These are phyloP conservation scores for Siniperca undulata DNA, from an alignment of 2,797 vertebrate genomes.

Conservation along the genomic window DNA sequence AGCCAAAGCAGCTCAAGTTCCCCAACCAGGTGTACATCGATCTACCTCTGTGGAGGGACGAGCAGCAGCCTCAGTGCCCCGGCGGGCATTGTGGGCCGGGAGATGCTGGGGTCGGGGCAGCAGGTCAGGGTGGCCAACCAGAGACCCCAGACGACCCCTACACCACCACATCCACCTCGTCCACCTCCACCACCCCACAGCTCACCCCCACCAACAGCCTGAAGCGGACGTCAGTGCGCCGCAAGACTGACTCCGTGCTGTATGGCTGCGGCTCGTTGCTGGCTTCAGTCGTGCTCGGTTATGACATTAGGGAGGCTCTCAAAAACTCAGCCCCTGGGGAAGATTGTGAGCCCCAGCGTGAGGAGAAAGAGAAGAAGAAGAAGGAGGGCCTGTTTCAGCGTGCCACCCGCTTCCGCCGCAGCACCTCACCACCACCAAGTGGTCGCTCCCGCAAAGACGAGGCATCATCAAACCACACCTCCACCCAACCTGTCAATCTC, in stretches of 20 bases:
- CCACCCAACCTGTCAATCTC: slow-evolving; percentile 82
- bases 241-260: slow-evolving; percentile 89
- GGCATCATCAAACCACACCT: slow-evolving; percentile 43
- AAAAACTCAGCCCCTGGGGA: slow-evolving; percentile 75
- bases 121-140: slow-evolving; percentile 36
- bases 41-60: slow-evolving; percentile 95
- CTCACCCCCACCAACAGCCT: slow-evolving; percentile 90
- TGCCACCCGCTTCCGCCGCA: slow-evolving; percentile 88
- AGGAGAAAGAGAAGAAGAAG: slow-evolving; percentile 90
- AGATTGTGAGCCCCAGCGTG: slow-evolving; percentile 83
- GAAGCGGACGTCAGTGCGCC: slow-evolving; percentile 83
- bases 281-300: slow-evolving; percentile 91
- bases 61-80: slow-evolving; percentile 85
- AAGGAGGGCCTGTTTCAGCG: slow-evolving; percentile 91
- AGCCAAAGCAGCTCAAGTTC: slow-evolving; percentile 94
- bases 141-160: slow-evolving; percentile 88
- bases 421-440: slow-evolving; percentile 86
- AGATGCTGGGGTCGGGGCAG: slow-evolving; percentile 58
- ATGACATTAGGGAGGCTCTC: slow-evolving; percentile 89
- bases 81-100: slow-evolving; percentile 56
- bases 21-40: slow-evolving; percentile 92
- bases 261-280: slow-evolving; percentile 90
- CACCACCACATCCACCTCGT: slow-evolving; percentile 85
- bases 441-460: slow-evolving; percentile 85
- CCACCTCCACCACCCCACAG: slow-evolving; percentile 87